Base-by-base conservation (phyloP, 2,113 vertebrate genomes). In the Otolemur garnettii region DNA sequence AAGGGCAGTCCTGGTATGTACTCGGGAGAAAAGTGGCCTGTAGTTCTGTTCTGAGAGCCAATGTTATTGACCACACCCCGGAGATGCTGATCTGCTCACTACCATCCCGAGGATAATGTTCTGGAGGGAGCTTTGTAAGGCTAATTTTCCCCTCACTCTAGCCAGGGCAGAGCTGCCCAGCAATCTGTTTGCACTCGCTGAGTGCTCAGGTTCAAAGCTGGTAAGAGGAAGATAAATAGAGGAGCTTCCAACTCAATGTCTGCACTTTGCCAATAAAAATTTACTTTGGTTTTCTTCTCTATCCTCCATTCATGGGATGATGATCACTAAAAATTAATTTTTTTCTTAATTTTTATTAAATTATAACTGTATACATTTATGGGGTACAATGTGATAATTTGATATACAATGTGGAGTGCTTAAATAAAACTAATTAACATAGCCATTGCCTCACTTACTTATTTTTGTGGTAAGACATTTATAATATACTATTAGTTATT, bases 251-350 rank as follows among this genome's bases (percentile, higher is more conserved):
- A 35, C 9, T 69, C 88, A 26, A 28, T 7, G 21, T 24, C 86
- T 57, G 68, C 30, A 33, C 7, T 68, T 38, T 78, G 55, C 60
- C 71, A 22, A 62, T 30, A 45, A 81, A 77, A 64, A 22, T 72
- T 42, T 80, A 77, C 69, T 62, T 68, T 59, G n/a, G 35, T 86
- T 30, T 92, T 59, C 66, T 22, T 22, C 21, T 50, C 12, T 66
- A 38, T 33, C n/a, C 24, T 74, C 83, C 59, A 68, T 50, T 42
- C 74, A 64, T 24, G 74, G 30, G 50, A 79, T 83, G 24, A 9
- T 93, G 42, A 33, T 90, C 19, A 75, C 38, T 90, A 75, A 50
- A 35, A 91, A 89, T 85, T 57, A 88, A 88, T 62, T 90, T 86
- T 45, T 45, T 45, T 45, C 45, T 45, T 45, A 45, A 45, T 45